Percentiles rank a stretch among this genome's conserved stretches.
Conservation (phyloP, 2,888 invertebrate genomes). For the Cosmorhoe ocellata region DNA sequence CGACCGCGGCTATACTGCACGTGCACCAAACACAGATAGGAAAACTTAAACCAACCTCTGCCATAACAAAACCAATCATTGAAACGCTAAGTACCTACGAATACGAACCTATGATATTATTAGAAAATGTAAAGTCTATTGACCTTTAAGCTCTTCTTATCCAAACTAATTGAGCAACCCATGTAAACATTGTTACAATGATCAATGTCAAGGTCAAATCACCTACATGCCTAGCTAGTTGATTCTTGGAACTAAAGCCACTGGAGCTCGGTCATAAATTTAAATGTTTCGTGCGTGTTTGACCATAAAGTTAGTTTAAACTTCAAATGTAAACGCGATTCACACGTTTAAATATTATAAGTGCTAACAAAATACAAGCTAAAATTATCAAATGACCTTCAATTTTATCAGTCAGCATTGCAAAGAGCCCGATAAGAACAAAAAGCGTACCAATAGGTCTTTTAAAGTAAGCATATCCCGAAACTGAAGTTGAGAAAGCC, state of each 20-base stretch:
- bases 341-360: too few species aligned
- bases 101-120: not conserved
- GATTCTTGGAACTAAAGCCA: too few species aligned
- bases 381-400: too few species aligned
- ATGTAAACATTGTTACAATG: not conserved
- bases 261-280: constrained; percentile 1
- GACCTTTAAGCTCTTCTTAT: constrained; percentile 19
- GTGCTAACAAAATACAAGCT: too few species aligned
- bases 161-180: constrained; percentile 11
- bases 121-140: constrained; percentile 19
- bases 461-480: constrained; percentile 54
- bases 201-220: constrained; percentile 24
- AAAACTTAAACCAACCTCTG: constrained; percentile 18
- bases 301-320: too few species aligned
- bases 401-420: too few species aligned
- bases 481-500: constrained; percentile 56
- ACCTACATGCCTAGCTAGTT: too few species aligned
- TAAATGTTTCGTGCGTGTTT: too few species aligned
- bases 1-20: constrained; percentile 36
- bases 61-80: constrained; percentile 24
- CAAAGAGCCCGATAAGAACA: not conserved
- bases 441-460: constrained; percentile 56
- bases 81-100: constrained; percentile 1
- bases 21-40: constrained; percentile 37
- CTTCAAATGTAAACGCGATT: too few species aligned